phyloP scores from a whole-genome alignment of 2,113 vertebrate species.

The Anolis sagrei region DNA sequence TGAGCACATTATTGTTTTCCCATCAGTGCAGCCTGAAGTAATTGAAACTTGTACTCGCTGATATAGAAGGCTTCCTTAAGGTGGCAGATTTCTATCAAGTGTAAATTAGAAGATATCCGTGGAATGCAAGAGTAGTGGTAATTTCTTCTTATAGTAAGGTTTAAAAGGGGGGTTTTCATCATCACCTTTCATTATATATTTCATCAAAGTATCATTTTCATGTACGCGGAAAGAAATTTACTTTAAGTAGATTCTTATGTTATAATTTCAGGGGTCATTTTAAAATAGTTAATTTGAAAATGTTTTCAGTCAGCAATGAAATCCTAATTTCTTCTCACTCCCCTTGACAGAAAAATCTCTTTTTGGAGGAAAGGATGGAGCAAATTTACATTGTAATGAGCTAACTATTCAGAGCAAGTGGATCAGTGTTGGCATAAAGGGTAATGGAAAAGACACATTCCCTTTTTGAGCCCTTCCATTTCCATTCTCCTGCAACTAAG shows the following conservation, averaged over 20 bases:
- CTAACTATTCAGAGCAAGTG: conserved; percentile 45
- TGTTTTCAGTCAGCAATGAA: conserved; percentile 64
- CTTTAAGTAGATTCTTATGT: conserved; percentile 30
- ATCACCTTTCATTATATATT: conserved; percentile 25
- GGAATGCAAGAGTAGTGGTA: background rate
- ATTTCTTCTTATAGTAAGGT: conserved; percentile 1
- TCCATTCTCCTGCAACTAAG: background rate
- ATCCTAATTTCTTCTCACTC: conserved; percentile 60
- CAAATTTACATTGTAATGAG: conserved; percentile 64
- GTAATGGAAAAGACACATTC: conserved; percentile 52
- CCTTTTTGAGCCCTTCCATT: conserved; percentile 44
- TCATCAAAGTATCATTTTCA: conserved; percentile 43
- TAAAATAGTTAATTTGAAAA: conserved; percentile 62
- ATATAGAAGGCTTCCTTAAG: background rate
- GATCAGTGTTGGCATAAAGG: conserved; percentile 58
- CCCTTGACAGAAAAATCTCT: conserved; percentile 49
- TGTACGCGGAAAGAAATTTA: conserved; percentile 11
- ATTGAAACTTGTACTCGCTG: background rate
- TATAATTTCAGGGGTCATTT: conserved; percentile 60
- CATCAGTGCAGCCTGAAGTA: background rate
- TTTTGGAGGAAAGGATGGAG: conserved; percentile 53
- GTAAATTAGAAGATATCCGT: background rate
- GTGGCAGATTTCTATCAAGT: background rate
- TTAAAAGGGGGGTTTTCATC: background rate
- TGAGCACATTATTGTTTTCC: background rate